Conservation (phyloP, 2,113 vertebrate species). For the Lasiurus cinereus region DNA sequence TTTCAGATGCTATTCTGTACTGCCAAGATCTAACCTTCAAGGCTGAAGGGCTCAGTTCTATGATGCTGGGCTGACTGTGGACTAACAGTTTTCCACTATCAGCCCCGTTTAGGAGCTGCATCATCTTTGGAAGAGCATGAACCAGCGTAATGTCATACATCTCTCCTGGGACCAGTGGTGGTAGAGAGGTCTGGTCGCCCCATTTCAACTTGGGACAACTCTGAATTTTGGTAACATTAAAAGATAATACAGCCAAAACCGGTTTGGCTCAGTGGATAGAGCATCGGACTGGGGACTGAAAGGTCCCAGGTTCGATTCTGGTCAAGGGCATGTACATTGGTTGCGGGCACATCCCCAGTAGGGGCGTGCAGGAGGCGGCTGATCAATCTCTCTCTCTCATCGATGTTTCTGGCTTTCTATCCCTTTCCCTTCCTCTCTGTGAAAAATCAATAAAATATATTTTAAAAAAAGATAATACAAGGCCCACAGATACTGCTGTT, state of each 20-base stretch:
- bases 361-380: no score
- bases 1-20: not conserved
- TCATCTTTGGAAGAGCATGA: not conserved
- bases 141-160: not conserved
- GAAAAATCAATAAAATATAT: no score
- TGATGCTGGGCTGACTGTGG: not conserved
- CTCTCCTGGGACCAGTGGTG: not conserved
- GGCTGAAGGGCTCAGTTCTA: not conserved
- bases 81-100: not conserved
- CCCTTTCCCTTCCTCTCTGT: no score
- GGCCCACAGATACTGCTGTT: not conserved
- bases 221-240: slow-evolving; percentile 19
- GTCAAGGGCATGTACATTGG: no score
- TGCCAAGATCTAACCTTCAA: not conserved
- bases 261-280: no score
- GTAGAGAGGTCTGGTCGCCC: not conserved
- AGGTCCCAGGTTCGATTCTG: no score
- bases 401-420: no score
- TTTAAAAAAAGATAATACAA: not conserved
- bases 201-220: not conserved
- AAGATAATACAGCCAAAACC: not conserved
- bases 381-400: no score
- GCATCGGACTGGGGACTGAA: no score
- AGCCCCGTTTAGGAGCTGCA: not conserved
- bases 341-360: no score